Evolutionary conservation across 1,140 invertebrate genomes (phyloP), one percentile per base, ranked within the genome.

Genomic region (Drosophila trapezifrons): DNA sequence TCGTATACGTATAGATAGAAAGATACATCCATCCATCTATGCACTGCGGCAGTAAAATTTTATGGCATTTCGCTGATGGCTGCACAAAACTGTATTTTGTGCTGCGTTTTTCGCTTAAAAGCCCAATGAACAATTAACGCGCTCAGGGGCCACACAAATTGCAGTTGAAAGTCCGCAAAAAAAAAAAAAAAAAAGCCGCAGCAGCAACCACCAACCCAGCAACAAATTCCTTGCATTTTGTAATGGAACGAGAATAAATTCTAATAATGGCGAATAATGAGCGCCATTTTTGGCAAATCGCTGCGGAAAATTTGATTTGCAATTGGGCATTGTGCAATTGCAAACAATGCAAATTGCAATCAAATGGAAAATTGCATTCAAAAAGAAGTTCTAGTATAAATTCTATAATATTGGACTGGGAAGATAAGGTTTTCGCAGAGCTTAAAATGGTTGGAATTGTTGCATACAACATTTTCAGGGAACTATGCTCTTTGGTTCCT

Each of bases 41-140:
- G 43, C 25, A 40, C n/a, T 37, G 62, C 45, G 27, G 47, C 35
- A 73, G 38, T 73, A 27, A 49, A 54, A 73, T 47, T 73, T 73
- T 52, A 73, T 73, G 67, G 70, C 67, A 73, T 54, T 73, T 73
- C 55, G 69, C 69, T 72, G 52, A 72, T 72, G 69, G 55, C 52
- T 73, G 70, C 69, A 72, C 66, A 73, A 72, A 45, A 51, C 38
- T 25, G 55, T 58, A 37, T 35, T 46, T 71, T 20, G 40, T 43
- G 27, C 54, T 51, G 35, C 56, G 35, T 52, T 63, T 54, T 52
- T 29, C 27, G 40, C 64, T 8, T 54, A 54, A 74, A 47, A 54
- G 49, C 47, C 43, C 54, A 60, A 63, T 40, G 71, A 55, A 63
- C 71, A 74, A 73, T 75, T 75, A 75, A 75, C 71, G 69, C 69